Conservation (phyloP, 2,888 invertebrate species). For the Tetragnatha montana region DNA sequence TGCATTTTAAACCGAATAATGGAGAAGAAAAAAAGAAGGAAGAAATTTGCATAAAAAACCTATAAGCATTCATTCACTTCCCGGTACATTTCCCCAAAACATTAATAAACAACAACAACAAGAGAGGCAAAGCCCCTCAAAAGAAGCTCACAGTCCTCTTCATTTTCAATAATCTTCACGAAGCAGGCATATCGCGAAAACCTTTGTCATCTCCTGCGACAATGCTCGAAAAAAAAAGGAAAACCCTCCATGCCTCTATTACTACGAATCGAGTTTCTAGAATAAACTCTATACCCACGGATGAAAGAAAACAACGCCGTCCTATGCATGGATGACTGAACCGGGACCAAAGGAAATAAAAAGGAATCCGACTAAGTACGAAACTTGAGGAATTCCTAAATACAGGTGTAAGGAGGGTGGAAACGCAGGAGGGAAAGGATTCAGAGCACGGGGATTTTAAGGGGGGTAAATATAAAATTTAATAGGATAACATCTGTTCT, state of each 20-base stretch:
- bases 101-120: not conserved
- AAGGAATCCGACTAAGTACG: not conserved
- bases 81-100: not conserved
- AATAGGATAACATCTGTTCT: conserved; percentile 58
- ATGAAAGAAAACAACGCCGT: conserved; percentile 1
- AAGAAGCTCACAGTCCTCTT: not conserved
- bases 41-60: not conserved
- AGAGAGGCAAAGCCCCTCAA: not conserved
- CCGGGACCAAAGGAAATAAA: not conserved
- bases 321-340: conserved; percentile 1
- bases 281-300: not conserved
- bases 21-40: not conserved
- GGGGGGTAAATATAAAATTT: conserved; percentile 30
- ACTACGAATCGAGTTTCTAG: conserved; percentile 38
- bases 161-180: not conserved
- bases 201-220: not conserved
- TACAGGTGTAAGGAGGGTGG: not conserved
- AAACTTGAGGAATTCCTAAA: conserved; percentile 9
- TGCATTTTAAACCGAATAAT: no score
- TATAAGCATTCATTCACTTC: not conserved
- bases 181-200: not conserved
- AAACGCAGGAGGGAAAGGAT: not conserved
- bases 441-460: not conserved
- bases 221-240: conserved; percentile 14
- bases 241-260: conserved; percentile 13